These are phyloP conservation scores for Heliconius eleuchia DNA, from an alignment of 1,140 invertebrate species.

Conservation along the genomic window DNA sequence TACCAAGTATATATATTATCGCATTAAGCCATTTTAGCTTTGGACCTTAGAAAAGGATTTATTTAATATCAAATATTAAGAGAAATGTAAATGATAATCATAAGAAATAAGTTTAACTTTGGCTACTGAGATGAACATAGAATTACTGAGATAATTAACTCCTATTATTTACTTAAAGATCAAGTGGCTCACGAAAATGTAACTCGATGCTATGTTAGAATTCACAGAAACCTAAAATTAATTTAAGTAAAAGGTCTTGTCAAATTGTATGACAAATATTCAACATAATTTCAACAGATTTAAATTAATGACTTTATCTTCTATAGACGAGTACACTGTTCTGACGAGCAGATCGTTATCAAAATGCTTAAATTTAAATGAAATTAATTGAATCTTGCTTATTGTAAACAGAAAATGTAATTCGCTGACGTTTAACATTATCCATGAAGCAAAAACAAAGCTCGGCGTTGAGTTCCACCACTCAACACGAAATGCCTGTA, in stretches of 20 bases:
- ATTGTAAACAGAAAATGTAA: not conserved
- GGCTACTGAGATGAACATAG: conserved; percentile 10
- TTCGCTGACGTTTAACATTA: not conserved
- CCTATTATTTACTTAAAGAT: conserved; percentile 29
- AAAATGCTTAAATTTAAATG: not conserved
- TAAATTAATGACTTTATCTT: conserved; percentile 26
- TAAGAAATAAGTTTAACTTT: conserved; percentile 24
- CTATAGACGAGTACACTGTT: conserved; percentile 18
- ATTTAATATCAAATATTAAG: conserved; percentile 3
- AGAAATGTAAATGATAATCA: conserved; percentile 20
- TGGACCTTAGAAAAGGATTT: not conserved
- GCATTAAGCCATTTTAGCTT: not conserved
- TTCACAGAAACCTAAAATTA: conserved; percentile 28
- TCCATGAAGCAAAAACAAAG: not conserved
- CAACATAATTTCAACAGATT: conserved; percentile 21
- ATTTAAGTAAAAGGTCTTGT: conserved; percentile 26
- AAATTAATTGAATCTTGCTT: not conserved
- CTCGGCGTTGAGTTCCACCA: too few relatives aligned
- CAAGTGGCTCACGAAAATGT: conserved; percentile 19
- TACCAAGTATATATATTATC: not conserved
- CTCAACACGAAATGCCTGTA: too few relatives aligned
- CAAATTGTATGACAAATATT: conserved; percentile 25
- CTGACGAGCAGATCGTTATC: not conserved
- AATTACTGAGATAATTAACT: conserved; percentile 31
- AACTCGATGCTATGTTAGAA: conserved; percentile 20